Percentiles rank a stretch among this genome's conserved stretches.
These are phyloP conservation scores for Urechis unicinctus DNA, from an alignment of 2,888 invertebrate species.

Conservation along the genomic window DNA sequence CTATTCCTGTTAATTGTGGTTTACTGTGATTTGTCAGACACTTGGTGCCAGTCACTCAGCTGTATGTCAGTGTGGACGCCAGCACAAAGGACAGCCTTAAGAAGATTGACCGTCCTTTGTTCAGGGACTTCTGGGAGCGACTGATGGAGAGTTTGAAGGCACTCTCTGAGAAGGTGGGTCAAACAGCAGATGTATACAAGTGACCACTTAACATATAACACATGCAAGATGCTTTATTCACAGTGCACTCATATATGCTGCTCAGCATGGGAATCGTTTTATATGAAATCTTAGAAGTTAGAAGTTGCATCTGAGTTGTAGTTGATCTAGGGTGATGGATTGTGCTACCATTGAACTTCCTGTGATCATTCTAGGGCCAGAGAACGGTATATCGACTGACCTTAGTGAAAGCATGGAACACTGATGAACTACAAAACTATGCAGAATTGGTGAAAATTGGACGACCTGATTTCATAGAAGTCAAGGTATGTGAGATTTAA, in stretches of 20 bases:
- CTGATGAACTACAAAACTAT: conserved; percentile 56
- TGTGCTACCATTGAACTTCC: no score
- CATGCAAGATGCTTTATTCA: no score
- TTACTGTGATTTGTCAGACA: conserved; percentile 26
- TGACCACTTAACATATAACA: neutral
- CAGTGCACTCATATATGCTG: no score
- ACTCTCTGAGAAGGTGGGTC: conserved; percentile 50
- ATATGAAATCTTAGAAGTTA: no score
- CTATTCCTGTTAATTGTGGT: neutral
- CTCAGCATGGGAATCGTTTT: no score
- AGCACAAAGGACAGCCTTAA: conserved; percentile 57
- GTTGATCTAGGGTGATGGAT: no score
- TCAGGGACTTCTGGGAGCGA: conserved; percentile 58
- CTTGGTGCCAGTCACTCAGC: conserved; percentile 56
- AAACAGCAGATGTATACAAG: neutral
- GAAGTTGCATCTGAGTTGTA: no score
- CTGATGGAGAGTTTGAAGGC: conserved; percentile 55
- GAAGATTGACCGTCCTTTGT: conserved; percentile 58
- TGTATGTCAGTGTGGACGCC: conserved; percentile 60
- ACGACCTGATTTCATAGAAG: conserved; percentile 59
- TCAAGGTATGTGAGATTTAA: conserved; percentile 51
- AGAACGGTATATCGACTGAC: conserved; percentile 59
- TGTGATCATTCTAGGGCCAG: conserved; percentile 48
- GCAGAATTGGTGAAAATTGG: conserved; percentile 55
- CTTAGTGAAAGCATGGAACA: conserved; percentile 58